Base-by-base conservation (phyloP, 2,797 vertebrate genomes). In the Fistularia tabacaria region DNA sequence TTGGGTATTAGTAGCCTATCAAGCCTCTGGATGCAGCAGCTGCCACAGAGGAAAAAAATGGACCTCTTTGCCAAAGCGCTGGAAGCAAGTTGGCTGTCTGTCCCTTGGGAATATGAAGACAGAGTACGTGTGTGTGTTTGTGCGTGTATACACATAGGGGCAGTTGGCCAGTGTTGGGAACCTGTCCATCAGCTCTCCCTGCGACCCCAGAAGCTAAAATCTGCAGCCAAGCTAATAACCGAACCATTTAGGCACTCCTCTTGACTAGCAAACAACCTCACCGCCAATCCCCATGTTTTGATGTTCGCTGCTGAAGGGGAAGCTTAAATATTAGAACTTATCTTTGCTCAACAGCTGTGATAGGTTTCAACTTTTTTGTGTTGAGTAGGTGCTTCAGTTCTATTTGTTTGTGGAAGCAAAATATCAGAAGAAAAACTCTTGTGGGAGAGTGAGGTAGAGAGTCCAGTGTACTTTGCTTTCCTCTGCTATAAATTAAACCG, bases 1-100 rank as follows among this genome's bases (percentile, higher is more conserved):
- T 54, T 3, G 74, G 74, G 83, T 88, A 92, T 91, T 91, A 90
- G 90, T 87, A 90, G 89, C 83, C 87, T 79, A 87, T 89, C 89
- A 88, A 85, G 85, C 86, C 88, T 85, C 80, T 86, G 89, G 88
- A 92, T 76, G 87, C 86, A 82, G 87, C 90, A 91, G 89, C 89
- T 91, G 90, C 87, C 87, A 80, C 62, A 70, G 54, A 76, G 69
- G 10, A 13, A 46, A 75, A 82, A 80, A 86, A 79, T 55, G 72
- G 76, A 71, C 67, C 71, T 64, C 66, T 76, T 81, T 88, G 88
- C 87, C 88, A 90, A 89, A 86, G 77, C 48, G 79, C 82, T 74
- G 73, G 75, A 79, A 83, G 79, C 80, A 81, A 83, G 87, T 82
- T 85, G 83, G 87, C 85, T 79, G 81, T 73, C 80, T 77, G 58